Evolutionary conservation across 23 tunicate genomes (phyloP).

Genomic region (Trididemnum clinides): DNA sequence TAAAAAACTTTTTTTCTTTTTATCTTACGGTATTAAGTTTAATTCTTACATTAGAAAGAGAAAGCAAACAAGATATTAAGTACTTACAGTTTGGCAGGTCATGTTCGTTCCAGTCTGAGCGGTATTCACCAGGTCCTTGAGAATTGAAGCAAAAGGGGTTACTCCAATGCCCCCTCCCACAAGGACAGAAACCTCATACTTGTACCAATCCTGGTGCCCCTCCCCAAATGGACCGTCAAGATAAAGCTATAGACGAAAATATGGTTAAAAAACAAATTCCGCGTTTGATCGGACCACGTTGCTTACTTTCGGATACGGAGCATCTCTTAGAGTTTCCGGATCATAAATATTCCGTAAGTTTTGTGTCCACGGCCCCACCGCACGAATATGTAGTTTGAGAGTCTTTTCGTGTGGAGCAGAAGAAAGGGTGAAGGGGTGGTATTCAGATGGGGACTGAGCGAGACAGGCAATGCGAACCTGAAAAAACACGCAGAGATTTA

Average conservation of each 20-base stretch:
- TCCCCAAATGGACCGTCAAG: slow-evolving; percentile 99
- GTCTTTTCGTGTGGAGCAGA: slow-evolving; percentile 88
- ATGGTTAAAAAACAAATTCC: background rate
- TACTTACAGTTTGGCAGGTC: slow-evolving; percentile 53
- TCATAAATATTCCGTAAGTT: slow-evolving; percentile 71
- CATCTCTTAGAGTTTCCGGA: slow-evolving; percentile 46
- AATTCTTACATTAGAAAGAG: too few relatives aligned
- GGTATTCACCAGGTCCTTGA: slow-evolving; percentile 83
- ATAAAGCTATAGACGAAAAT: slow-evolving; percentile 38
- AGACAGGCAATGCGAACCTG: slow-evolving; percentile 90
- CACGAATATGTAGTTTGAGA: slow-evolving; percentile 82
- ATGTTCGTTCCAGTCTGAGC: slow-evolving; percentile 39
- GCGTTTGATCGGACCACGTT: background rate
- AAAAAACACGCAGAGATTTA: too few relatives aligned
- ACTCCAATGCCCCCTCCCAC: slow-evolving; percentile 99
- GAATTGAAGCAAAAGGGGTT: slow-evolving; percentile 98
- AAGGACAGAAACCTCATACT: slow-evolving; percentile 83
- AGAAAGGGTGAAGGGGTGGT: slow-evolving; percentile 95
- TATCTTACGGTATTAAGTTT: too few relatives aligned
- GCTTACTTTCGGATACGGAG: slow-evolving; percentile 80
- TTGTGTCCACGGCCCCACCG: slow-evolving; percentile 98
- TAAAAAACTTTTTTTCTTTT: too few relatives aligned
- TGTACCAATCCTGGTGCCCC: slow-evolving; percentile 99
- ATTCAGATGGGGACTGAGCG: slow-evolving; percentile 80
- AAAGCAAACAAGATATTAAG: too few relatives aligned